These are phyloP conservation scores for Anoplolepis gracilipes DNA, from an alignment of 1,140 invertebrate species.

Conservation along the genomic window DNA sequence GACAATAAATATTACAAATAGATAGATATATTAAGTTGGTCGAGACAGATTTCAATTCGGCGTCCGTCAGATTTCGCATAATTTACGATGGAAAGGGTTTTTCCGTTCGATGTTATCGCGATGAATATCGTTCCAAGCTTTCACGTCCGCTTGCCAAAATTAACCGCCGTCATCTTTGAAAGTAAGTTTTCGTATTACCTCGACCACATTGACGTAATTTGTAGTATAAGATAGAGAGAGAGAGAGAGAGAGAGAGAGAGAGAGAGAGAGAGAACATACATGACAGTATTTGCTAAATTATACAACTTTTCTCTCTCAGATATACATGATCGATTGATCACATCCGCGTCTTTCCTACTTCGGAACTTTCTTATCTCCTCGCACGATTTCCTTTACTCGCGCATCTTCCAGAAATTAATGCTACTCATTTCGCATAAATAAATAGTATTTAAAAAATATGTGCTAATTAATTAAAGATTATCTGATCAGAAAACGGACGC, in stretches of 20 bases:
- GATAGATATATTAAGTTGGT: constrained; percentile 3
- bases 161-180: constrained; percentile 68
- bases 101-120: constrained; percentile 55
- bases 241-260: no score
- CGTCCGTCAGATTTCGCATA: constrained; percentile 46
- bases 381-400: background rate
- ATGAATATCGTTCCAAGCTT: constrained; percentile 57
- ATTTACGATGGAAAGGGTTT: constrained; percentile 51
- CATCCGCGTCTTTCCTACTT: constrained; percentile 10
- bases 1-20: background rate
- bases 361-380: constrained; percentile 17
- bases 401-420: constrained; percentile 27
- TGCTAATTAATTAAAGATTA: background rate
- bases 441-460: background rate
- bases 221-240: constrained; percentile 49
- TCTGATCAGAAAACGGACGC: background rate
- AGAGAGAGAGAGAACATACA: background rate
- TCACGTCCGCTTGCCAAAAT: constrained; percentile 60
- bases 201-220: constrained; percentile 64
- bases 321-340: constrained; percentile 48
- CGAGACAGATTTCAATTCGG: constrained; percentile 24
- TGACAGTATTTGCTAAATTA: constrained; percentile 72
- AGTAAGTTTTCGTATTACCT: constrained; percentile 71
- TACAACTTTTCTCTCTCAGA: constrained; percentile 65
- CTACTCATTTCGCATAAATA: background rate